Percentiles rank a stretch among this genome's conserved stretches.
These are phyloP conservation scores for Xenopus borealis DNA, from an alignment of 2,113 vertebrate genomes.

Conservation along the genomic window DNA sequence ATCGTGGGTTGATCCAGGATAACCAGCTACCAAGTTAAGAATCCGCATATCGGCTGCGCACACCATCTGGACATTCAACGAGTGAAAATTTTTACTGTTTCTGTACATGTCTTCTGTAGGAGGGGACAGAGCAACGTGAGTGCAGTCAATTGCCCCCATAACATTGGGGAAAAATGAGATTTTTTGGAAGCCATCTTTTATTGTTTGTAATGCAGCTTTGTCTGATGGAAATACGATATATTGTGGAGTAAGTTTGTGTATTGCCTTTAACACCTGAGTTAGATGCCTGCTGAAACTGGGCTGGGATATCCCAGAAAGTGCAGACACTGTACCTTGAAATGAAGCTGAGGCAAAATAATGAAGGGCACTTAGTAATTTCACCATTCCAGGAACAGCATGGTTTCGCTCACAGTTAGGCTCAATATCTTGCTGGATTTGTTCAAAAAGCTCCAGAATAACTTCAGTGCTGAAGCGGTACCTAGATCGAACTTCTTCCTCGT, in stretches of 20 bases:
- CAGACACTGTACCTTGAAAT: slow-evolving; percentile 36
- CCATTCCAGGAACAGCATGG: slow-evolving; percentile 36
- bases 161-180: slow-evolving; percentile 35
- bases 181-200: slow-evolving; percentile 36
- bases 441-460: slow-evolving; percentile 38
- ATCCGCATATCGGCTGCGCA: slow-evolving; percentile 35
- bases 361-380: slow-evolving; percentile 30
- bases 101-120: slow-evolving; percentile 43
- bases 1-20: slow-evolving; percentile 38
- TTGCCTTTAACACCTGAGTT: slow-evolving; percentile 36
- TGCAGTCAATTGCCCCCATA: slow-evolving; percentile 40
- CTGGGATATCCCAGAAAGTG: slow-evolving; percentile 38
- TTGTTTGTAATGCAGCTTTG: slow-evolving; percentile 25
- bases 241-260: slow-evolving; percentile 34
- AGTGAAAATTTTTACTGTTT: slow-evolving; percentile 42
- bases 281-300: slow-evolving; percentile 37
- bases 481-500: slow-evolving; percentile 38
- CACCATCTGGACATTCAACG: slow-evolving; percentile 38
- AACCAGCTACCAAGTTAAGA: slow-evolving; percentile 33
- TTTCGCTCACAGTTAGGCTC: slow-evolving; percentile 33
- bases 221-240: slow-evolving; percentile 41
- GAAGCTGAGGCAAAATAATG: slow-evolving; percentile 36
- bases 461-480: slow-evolving; percentile 38
- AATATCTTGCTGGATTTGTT: slow-evolving; percentile 41
- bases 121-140: slow-evolving; percentile 36